Evolutionary conservation across 2,113 vertebrate species (phyloP).

Genomic region (Brachionichthys hirsutus): DNA sequence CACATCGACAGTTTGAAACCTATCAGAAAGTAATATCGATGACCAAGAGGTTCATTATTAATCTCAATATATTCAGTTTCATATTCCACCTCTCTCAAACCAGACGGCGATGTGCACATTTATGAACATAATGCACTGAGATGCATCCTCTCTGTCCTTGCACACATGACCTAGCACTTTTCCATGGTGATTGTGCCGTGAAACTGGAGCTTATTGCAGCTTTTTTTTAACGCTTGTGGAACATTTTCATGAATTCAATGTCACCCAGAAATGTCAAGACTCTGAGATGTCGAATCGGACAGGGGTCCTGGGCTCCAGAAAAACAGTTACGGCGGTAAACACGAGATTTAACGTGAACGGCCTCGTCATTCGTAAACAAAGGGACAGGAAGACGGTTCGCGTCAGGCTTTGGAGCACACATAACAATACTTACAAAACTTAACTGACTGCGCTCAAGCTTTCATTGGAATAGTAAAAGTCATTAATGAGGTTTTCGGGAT

Average conservation of each 20-base stretch:
- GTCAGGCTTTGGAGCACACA: background rate
- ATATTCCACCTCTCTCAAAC: constrained; percentile 20
- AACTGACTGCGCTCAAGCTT: no score
- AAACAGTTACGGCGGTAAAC: background rate
- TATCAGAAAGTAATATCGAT: constrained; percentile 31
- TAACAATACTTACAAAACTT: background rate
- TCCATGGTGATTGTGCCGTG: constrained; percentile 25
- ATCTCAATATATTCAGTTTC: constrained; percentile 33
- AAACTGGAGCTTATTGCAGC: constrained; percentile 19
- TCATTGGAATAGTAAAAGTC: no score
- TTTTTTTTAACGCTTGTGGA: constrained; percentile 28
- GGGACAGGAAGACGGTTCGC: no score
- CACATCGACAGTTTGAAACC: constrained; percentile 28
- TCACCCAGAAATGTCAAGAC: constrained; percentile 43
- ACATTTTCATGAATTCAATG: constrained; percentile 24
- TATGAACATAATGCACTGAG: constrained; percentile 22
- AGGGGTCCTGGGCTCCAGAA: constrained; percentile 10
- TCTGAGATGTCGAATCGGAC: constrained; percentile 27
- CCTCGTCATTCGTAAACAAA: no score
- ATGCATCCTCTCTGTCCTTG: constrained; percentile 30
- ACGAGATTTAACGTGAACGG: no score
- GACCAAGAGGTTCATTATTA: constrained; percentile 33
- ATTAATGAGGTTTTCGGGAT: constrained; percentile 8
- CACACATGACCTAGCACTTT: constrained; percentile 32
- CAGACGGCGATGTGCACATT: constrained; percentile 19